Conservation (phyloP, 2,888 invertebrate genomes). For the Halocaridina rubra region DNA sequence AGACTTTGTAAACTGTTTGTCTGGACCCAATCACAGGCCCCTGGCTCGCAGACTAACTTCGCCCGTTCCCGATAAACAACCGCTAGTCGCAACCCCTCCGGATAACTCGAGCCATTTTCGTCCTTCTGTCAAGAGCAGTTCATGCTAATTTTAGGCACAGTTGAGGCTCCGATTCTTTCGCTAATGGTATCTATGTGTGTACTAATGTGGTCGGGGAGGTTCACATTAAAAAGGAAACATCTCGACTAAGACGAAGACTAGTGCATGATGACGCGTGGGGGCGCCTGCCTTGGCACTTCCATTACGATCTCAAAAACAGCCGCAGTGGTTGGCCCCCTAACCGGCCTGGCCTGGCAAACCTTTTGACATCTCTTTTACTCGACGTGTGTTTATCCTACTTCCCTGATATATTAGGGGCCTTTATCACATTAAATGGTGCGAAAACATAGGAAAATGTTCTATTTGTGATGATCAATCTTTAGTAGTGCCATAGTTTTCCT, state of each 20-base stretch:
- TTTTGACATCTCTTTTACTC: neutral
- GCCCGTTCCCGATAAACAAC: slow-evolving; percentile 39
- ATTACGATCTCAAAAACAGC: neutral
- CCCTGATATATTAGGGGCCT: slow-evolving; percentile 1
- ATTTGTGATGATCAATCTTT: too few species aligned
- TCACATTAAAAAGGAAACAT: slow-evolving; percentile 17
- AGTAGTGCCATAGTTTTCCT: too few species aligned
- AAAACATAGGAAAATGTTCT: too few species aligned
- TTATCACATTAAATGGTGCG: too few species aligned
- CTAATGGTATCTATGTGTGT: slow-evolving; percentile 33
- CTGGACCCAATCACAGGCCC: slow-evolving; percentile 45
- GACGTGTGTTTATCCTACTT: neutral
- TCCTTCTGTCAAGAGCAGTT: neutral
- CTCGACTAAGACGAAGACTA: neutral
- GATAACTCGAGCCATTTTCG: neutral
- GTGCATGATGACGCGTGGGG: neutral
- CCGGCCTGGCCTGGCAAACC: neutral
- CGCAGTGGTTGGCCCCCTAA: neutral
- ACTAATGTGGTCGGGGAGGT: slow-evolving; percentile 37
- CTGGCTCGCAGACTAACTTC: slow-evolving; percentile 39
- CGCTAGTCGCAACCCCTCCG: neutral
- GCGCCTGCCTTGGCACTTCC: neutral
- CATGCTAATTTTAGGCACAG: neutral
- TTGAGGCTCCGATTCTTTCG: neutral
- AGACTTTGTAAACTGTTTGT: slow-evolving; percentile 54